Evolutionary conservation across 2,797 vertebrate genomes (phyloP).

Genomic region (Acrossocheilus fasciatus): DNA sequence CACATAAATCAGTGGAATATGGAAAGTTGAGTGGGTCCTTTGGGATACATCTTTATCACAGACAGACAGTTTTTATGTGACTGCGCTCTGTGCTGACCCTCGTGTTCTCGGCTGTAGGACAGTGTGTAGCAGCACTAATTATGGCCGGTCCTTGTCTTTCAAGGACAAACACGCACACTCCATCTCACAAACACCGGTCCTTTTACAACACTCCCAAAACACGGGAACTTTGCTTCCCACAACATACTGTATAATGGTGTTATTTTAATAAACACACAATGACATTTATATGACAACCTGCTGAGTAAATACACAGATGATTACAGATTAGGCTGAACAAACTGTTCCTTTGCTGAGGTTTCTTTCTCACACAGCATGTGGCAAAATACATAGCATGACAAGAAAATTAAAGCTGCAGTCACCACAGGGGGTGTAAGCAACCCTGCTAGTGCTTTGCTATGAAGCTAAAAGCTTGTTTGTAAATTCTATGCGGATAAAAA

Average conservation of each 20-base stretch:
- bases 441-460: neutral
- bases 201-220: conserved; percentile 9
- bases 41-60: conserved; percentile 24
- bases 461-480: conserved; percentile 10
- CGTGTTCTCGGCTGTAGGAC: conserved; percentile 41
- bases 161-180: conserved; percentile 10
- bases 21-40: neutral
- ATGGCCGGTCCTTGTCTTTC: conserved; percentile 47
- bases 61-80: conserved; percentile 19
- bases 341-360: neutral
- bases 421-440: neutral
- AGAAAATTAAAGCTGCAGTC: conserved; percentile 15
- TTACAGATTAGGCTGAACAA: conserved; percentile 17
- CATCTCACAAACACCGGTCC: conserved; percentile 20
- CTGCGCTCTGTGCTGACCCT: conserved; percentile 22
- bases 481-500: neutral
- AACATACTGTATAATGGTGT: neutral
- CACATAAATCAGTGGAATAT: conserved; percentile 19
- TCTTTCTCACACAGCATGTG: conserved; percentile 2
- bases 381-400: conserved; percentile 20
- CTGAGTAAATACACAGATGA: conserved; percentile 34
- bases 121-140: conserved; percentile 58
- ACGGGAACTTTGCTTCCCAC: neutral
- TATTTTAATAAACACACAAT: conserved; percentile 12
- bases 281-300: neutral